Conservation (phyloP, 2,113 vertebrate genomes). For the Myodes glareolus region DNA sequence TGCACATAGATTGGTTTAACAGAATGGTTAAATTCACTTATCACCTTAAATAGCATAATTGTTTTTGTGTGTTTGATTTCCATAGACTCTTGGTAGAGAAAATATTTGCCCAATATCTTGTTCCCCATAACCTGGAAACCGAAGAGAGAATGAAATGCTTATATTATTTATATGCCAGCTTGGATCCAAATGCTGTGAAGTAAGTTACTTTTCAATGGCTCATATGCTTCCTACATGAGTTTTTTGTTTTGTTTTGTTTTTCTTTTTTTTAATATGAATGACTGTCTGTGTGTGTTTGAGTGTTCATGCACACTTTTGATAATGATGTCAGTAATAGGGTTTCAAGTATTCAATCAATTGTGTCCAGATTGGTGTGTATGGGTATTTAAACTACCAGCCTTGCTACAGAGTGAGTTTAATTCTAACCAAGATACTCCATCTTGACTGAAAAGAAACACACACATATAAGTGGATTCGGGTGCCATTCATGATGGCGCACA, state of each 20-base stretch:
- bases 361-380: neutral
- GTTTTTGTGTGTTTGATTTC: conserved; percentile 64
- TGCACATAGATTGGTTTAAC: neutral
- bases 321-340: neutral
- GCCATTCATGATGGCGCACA: too few species aligned
- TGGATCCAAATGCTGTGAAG: conserved; percentile 99
- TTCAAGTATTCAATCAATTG: neutral
- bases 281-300: neutral
- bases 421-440: neutral
- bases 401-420: neutral
- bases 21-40: neutral
- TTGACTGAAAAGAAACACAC: neutral
- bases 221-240: neutral
- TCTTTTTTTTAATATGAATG: neutral
- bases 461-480: neutral
- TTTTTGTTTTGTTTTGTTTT: neutral
- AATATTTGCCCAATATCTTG: conserved; percentile 99
- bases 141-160: conserved; percentile 99
- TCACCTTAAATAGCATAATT: conserved; percentile 29
- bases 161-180: conserved; percentile 98
- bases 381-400: neutral
- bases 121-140: conserved; percentile 98
- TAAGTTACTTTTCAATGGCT: conserved; percentile 87
- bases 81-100: conserved; percentile 97
- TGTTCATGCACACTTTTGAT: neutral